Evolutionary conservation across 1,140 invertebrate genomes (phyloP), one percentile per base, ranked within the genome.

Genomic region (Ostrea denselamellosa): DNA sequence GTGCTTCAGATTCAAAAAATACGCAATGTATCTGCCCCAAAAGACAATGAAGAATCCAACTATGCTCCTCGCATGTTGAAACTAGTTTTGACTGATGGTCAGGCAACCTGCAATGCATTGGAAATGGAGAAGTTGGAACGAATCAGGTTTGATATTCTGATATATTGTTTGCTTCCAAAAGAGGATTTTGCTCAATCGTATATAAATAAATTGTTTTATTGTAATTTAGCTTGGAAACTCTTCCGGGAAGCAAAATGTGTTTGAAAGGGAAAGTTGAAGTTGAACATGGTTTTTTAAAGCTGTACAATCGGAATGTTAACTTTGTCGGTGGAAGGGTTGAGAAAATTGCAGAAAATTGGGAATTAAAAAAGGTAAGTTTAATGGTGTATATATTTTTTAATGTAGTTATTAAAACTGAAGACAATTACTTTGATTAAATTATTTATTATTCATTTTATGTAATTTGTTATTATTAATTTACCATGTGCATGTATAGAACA

Each of bases 1-100:
- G 96, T 98, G 14, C 95, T 98, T 28, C 98, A 99, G 96, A 96
- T 99, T 91, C 97, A 97, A 94, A 97, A 98, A 94, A 96, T 98
- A 71, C 96, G 97, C 19, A 98, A 98, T 95, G 96, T 98, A 65
- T 96, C 97, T 58, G 97, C 97, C 25, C 98, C 98, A n/a, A 98
- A 98, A 95, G 96, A 96, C 58, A 97, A 98, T 95, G 97, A 98
- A 93, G 97, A 98, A 90, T 98, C 97, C 19, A 96, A 96, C 90
- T 95, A 96, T 85, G 97, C 97, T 68, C 97, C 98, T 1, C 96
- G 97, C 14, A 96, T 98, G 95, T 95, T 98, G 83, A 98, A 97
- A 93, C 91, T 98, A 22, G 97, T 96, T 0, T 93, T 99, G 83
- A 98, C 97, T 25, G 98, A 99, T 96, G 98, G 98, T 2, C 97